Percentiles rank a stretch among this genome's conserved stretches.
Conservation (phyloP, 2,888 invertebrate species). For the Caenorhabditis sp. region DNA sequence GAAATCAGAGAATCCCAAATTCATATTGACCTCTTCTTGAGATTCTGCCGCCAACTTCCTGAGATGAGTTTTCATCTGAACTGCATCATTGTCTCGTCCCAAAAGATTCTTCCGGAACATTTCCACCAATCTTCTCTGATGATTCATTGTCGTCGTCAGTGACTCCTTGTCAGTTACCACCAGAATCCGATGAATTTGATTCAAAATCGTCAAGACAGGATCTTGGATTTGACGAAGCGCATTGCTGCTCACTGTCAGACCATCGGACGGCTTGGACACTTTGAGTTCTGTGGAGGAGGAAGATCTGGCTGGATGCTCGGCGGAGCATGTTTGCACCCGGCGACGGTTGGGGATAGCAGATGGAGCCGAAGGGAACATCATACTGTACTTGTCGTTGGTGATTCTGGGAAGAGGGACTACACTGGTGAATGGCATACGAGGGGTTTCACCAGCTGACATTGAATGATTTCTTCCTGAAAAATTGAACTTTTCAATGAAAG, state of each 20-base stretch:
- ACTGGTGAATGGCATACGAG: conserved; percentile 22
- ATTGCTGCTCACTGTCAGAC: conserved; percentile 63
- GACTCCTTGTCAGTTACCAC: conserved; percentile 60
- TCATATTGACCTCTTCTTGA: conserved; percentile 70
- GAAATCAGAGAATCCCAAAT: conserved; percentile 76
- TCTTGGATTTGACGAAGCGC: conserved; percentile 73
- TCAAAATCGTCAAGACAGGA: conserved; percentile 74
- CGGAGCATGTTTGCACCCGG: conserved; percentile 60
- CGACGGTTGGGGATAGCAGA: conserved; percentile 48
- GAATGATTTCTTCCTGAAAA: conserved; percentile 58
- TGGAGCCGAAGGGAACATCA: conserved; percentile 39
- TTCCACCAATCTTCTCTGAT: conserved; percentile 70
- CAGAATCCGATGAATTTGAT: conserved; percentile 71
- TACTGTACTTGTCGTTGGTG: conserved; percentile 20
- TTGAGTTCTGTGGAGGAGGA: conserved; percentile 61
- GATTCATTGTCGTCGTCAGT: conserved; percentile 47
- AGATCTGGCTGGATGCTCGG: conserved; percentile 55
- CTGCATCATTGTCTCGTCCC: conserved; percentile 59
- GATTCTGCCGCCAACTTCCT: conserved; percentile 71
- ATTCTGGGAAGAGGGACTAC: conserved; percentile 43
- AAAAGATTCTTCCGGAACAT: conserved; percentile 72
- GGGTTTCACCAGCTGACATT: conserved; percentile 62
- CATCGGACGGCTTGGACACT: conserved; percentile 34
- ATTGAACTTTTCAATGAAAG: neutral
- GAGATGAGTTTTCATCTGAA: conserved; percentile 73